Percentiles rank a stretch among this genome's conserved stretches.
phyloP scores from a whole-genome alignment of 1,140 invertebrate genomes.

The Camponotus floridanus region DNA sequence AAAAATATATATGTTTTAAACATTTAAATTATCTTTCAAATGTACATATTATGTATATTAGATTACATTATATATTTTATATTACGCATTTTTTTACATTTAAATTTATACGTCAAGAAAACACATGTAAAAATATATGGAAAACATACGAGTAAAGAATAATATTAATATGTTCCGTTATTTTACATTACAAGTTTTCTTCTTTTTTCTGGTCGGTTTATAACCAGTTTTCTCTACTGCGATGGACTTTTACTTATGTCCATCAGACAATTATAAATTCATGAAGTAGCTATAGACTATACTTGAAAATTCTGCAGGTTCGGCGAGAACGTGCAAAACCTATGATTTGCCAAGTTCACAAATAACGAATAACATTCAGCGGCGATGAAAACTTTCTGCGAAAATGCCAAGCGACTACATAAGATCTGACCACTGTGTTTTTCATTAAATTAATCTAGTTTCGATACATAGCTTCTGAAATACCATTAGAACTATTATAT shows the following conservation, averaged over 20 bases:
- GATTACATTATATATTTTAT: background rate
- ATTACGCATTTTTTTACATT: background rate
- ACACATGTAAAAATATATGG: background rate
- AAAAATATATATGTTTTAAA: background rate
- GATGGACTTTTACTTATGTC: constrained; percentile 39
- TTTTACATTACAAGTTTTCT: background rate
- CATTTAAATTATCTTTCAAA: no score
- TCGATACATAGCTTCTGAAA: background rate
- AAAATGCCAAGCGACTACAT: constrained; percentile 11
- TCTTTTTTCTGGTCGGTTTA: background rate
- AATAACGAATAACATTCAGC: constrained; percentile 31
- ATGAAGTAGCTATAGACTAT: constrained; percentile 18
- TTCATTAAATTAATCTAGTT: constrained; percentile 11
- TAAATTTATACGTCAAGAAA: background rate
- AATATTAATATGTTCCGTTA: background rate
- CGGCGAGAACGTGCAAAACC: background rate
- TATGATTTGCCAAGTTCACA: constrained; percentile 27
- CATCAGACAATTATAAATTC: constrained; percentile 30
- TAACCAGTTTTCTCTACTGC: constrained; percentile 18
- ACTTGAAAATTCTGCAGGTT: constrained; percentile 50
- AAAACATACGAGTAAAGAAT: background rate
- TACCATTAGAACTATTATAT: background rate
- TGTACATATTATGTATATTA: no score
- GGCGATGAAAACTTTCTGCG: constrained; percentile 23
- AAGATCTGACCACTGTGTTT: background rate